These are phyloP conservation scores for Timema podura DNA, from an alignment of 2,888 invertebrate genomes.

Conservation along the genomic window DNA sequence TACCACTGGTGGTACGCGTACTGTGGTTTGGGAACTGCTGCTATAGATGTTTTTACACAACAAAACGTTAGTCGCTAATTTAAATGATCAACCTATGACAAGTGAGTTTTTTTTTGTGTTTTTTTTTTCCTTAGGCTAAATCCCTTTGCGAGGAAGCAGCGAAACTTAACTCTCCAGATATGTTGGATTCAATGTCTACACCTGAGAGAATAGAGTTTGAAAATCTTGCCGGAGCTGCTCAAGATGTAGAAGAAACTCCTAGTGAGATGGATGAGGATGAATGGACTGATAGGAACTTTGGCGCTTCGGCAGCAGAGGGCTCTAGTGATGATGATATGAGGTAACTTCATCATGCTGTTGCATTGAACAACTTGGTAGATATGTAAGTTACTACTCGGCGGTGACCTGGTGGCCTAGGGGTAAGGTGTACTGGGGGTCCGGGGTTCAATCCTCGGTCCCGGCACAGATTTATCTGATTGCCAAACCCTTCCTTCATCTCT, in stretches of 20 bases:
- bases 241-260: constrained; percentile 59
- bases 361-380: constrained; percentile 44
- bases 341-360: constrained; percentile 45
- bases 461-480: too few relatives aligned
- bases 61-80: too few relatives aligned
- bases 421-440: too few relatives aligned
- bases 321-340: constrained; percentile 55
- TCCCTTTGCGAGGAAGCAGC: constrained; percentile 19
- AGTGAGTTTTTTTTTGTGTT: background rate
- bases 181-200: constrained; percentile 44
- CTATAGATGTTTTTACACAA: too few relatives aligned
- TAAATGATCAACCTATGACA: too few relatives aligned
- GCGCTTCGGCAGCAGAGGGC: constrained; percentile 68
- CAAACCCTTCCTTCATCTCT: too few relatives aligned
- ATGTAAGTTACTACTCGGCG: constrained; percentile 41
- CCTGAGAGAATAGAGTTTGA: constrained; percentile 79
- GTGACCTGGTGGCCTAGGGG: too few relatives aligned
- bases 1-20: too few relatives aligned
- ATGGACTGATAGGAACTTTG: constrained; percentile 91
- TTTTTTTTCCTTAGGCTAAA: constrained; percentile 18
- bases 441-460: too few relatives aligned
- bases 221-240: constrained; percentile 58
- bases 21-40: too few relatives aligned
- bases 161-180: background rate
- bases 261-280: constrained; percentile 92